Conservation (phyloP, 1,140 invertebrate species). For the Drosophila serrata region DNA sequence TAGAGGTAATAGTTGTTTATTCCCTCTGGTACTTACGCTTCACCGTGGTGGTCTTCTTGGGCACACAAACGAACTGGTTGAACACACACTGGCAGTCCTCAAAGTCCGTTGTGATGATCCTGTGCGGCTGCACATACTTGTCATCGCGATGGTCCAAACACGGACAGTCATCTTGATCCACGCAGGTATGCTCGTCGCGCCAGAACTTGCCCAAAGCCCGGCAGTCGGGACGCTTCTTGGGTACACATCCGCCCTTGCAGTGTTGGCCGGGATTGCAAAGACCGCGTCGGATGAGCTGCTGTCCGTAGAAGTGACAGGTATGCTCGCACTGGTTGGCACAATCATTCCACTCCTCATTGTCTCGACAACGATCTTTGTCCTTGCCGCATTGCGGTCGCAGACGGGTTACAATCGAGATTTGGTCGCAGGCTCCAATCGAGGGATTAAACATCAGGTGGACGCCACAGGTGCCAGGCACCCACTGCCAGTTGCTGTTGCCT, state of each 20-base stretch:
- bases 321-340: constrained; percentile 89
- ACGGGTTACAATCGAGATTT: constrained; percentile 87
- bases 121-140: constrained; percentile 86
- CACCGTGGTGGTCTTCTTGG: constrained; percentile 69
- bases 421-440: constrained; percentile 87
- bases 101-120: constrained; percentile 59
- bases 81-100: constrained; percentile 90
- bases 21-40: background rate
- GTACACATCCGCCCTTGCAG: constrained; percentile 83
- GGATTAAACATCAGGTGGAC: constrained; percentile 88
- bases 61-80: constrained; percentile 86
- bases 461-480: constrained; percentile 85
- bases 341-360: constrained; percentile 85
- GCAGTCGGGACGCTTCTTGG: constrained; percentile 66
- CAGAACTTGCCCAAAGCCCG: constrained; percentile 85
- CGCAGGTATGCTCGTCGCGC: constrained; percentile 90
- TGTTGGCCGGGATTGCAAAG: constrained; percentile 67
- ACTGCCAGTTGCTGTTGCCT: constrained; percentile 12
- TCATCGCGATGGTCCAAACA: constrained; percentile 88
- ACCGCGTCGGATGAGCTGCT: constrained; percentile 58
- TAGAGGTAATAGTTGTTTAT: background rate
- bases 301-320: constrained; percentile 87
- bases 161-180: constrained; percentile 89
- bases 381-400: constrained; percentile 40
- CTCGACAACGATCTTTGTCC: constrained; percentile 76